Percentiles rank a stretch among this genome's conserved stretches.
These are phyloP conservation scores for Spatulosminthurus flaviceps DNA, from an alignment of 2,888 invertebrate genomes.

Conservation along the genomic window DNA sequence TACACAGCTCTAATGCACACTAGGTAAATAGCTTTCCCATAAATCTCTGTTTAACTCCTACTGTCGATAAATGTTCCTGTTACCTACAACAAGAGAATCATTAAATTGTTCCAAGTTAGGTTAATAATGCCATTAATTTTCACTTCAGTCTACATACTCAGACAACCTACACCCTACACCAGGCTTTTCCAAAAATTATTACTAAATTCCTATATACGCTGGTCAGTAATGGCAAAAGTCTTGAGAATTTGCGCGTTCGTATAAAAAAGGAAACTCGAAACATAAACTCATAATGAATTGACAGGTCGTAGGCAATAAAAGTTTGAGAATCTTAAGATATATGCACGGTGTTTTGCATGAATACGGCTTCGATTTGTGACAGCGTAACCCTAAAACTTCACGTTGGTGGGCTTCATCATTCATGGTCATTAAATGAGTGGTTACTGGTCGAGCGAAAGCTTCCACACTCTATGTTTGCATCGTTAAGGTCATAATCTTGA, in stretches of 20 bases:
- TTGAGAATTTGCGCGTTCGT: neutral
- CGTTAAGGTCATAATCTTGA: neutral
- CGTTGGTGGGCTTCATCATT: neutral
- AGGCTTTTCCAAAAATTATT: neutral
- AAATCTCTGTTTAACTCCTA: no score
- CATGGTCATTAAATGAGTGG: conserved; percentile 4
- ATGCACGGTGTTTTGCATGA: neutral
- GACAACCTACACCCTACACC: neutral
- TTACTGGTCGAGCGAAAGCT: neutral
- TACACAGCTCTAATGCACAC: no score
- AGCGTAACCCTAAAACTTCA: neutral
- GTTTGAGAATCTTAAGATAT: neutral
- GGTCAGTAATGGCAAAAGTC: neutral
- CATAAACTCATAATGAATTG: neutral
- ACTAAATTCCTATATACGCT: neutral
- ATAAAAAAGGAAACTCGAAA: neutral
- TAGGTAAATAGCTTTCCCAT: no score
- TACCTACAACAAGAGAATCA: no score
- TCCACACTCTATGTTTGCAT: neutral
- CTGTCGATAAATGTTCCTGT: no score
- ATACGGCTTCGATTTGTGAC: neutral
- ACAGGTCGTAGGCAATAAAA: no score
- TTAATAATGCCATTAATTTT: no score
- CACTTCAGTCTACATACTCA: neutral
- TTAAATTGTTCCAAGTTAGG: no score